Percentiles rank a stretch among this genome's conserved stretches.
Conservation (phyloP, 2,888 invertebrate genomes). For the Odontocerum albicorne region DNA sequence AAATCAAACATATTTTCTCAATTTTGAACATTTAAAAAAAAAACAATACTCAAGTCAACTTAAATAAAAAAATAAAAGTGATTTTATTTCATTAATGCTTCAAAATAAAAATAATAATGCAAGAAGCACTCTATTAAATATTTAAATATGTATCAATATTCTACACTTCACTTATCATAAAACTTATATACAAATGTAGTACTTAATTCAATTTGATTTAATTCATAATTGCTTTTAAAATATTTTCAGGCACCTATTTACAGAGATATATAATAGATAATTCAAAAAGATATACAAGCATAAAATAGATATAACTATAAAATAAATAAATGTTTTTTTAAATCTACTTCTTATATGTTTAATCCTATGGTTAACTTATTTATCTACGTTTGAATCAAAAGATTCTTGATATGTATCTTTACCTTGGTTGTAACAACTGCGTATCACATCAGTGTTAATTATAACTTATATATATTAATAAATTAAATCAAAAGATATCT, state of each 20-base stretch:
- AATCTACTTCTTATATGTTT: slow-evolving; percentile 8
- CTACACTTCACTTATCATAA: no score
- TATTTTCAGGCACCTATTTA: slow-evolving; percentile 19
- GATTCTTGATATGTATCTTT: slow-evolving; percentile 73
- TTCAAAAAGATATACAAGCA: background rate
- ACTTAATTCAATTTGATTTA: no score
- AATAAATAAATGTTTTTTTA: background rate
- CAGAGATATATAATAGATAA: background rate
- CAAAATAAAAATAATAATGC: no score
- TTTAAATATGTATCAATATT: no score
- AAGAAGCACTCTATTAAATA: no score
- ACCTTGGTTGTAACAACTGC: slow-evolving; percentile 64
- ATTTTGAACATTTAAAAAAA: no score
- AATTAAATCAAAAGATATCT: slow-evolving; percentile 2
- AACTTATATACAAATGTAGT: no score
- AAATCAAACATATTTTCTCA: no score
- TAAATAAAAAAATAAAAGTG: no score
- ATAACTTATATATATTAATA: slow-evolving; percentile 11
- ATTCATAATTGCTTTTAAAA: no score
- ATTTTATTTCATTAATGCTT: no score
- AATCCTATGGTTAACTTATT: slow-evolving; percentile 30
- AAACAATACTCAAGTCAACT: no score
- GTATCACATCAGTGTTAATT: slow-evolving; percentile 46
- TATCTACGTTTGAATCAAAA: slow-evolving; percentile 62
- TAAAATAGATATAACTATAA: background rate